phyloP scores from a whole-genome alignment of 2,797 vertebrate genomes.

The Mus spretus region DNA sequence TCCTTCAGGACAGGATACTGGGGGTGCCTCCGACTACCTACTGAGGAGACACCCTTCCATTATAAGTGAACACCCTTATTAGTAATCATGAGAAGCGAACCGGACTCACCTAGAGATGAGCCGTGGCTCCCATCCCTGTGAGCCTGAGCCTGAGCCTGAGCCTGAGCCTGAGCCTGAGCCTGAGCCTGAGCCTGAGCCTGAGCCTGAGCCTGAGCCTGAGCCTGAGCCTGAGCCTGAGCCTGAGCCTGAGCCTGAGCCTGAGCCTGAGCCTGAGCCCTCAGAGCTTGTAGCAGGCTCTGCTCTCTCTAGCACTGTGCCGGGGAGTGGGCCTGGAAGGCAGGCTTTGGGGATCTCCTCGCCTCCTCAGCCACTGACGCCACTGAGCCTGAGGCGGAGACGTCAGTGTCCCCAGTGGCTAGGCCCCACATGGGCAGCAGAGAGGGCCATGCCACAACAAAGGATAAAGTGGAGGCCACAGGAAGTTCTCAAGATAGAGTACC shows the following conservation, averaged over 20 bases:
- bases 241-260: too few species aligned
- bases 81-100: neutral
- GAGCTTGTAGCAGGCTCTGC: neutral
- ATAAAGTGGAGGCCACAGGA: neutral
- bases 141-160: neutral
- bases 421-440: neutral
- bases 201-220: neutral
- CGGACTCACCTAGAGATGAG: neutral
- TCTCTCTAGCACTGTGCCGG: too few species aligned
- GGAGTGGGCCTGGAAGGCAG: neutral
- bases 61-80: neutral
- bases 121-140: neutral
- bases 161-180: neutral
- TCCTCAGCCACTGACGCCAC: neutral
- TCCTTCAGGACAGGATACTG: neutral
- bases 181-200: too few species aligned
- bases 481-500: neutral
- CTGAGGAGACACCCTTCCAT: neutral
- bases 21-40: neutral
- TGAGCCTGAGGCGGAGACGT: neutral
- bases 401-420: neutral
- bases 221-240: neutral
- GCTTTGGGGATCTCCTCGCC: fast-evolving
- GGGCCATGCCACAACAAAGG: neutral
- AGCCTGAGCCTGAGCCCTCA: neutral